Conservation (phyloP, 2,797 vertebrate genomes). For the Gallinago solitaria region DNA sequence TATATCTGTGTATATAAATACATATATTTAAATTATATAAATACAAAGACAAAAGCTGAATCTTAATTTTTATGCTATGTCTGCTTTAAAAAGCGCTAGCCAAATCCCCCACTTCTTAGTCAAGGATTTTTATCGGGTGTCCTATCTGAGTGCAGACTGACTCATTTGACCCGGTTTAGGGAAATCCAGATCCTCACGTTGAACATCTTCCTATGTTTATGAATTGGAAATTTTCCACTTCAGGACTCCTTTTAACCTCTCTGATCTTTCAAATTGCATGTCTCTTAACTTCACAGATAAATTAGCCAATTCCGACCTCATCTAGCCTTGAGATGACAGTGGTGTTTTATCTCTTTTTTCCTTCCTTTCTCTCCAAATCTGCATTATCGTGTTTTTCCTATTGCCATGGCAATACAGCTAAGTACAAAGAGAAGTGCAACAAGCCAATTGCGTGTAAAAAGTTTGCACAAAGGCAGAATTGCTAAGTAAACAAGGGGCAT, state of each 20-base stretch:
- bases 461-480: slow-evolving; percentile 52
- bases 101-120: background rate
- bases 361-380: slow-evolving; percentile 45
- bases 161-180: background rate
- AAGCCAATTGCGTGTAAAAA: slow-evolving; percentile 37
- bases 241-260: slow-evolving; percentile 48
- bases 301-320: slow-evolving; percentile 41
- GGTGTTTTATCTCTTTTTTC: slow-evolving; percentile 36
- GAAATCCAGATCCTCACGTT: background rate
- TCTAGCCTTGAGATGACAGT: slow-evolving; percentile 15
- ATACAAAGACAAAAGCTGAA: background rate
- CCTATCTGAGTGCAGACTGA: background rate
- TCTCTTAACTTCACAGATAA: slow-evolving; percentile 34
- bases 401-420: slow-evolving; percentile 68
- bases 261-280: slow-evolving; percentile 51
- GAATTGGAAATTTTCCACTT: slow-evolving; percentile 40
- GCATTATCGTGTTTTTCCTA: slow-evolving; percentile 58
- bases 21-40: background rate
- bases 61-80: background rate
- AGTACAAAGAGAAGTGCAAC: slow-evolving; percentile 14
- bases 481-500: slow-evolving; percentile 33
- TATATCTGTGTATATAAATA: background rate
- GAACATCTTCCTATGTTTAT: slow-evolving; percentile 16
- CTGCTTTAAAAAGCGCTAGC: background rate
- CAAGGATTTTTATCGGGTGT: background rate